Percentiles rank a stretch among this genome's conserved stretches.
These are phyloP conservation scores for Drosophila mayaguana DNA, from an alignment of 2,888 invertebrate species.

Conservation along the genomic window DNA sequence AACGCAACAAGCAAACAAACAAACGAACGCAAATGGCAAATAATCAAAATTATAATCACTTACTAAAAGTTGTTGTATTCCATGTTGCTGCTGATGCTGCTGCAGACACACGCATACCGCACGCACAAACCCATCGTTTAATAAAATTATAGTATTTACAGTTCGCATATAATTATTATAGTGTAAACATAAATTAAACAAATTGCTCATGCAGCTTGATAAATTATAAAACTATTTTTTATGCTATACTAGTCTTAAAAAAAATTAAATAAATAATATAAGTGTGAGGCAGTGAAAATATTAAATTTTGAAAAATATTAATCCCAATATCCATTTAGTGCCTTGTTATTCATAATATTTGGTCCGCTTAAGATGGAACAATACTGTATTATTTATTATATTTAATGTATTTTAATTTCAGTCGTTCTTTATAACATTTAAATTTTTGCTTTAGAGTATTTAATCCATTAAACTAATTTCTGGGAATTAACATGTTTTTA, in stretches of 20 bases:
- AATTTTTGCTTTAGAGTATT: no score
- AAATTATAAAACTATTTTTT: neutral
- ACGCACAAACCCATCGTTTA: conserved; percentile 55
- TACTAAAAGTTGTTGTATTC: conserved; percentile 96
- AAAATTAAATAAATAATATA: neutral
- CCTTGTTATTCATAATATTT: no score
- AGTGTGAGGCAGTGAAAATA: no score
- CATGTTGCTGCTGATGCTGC: conserved; percentile 96
- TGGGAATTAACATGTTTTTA: no score
- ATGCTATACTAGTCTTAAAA: neutral
- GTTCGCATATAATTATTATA: conserved; percentile 20
- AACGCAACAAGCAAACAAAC: conserved; percentile 69
- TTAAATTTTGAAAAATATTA: no score
- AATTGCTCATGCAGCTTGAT: conserved; percentile 1
- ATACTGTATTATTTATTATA: no score
- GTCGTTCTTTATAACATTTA: no score
- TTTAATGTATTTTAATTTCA: no score
- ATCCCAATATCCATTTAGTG: no score
- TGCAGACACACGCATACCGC: conserved; percentile 60
- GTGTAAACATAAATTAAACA: neutral
- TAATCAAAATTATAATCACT: conserved; percentile 86
- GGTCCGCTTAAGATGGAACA: no score
- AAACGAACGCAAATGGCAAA: conserved; percentile 14
- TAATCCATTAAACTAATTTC: no score
- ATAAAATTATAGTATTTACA: conserved; percentile 31